Evolutionary conservation across 2,888 invertebrate species (phyloP).

Genomic region (Plebejus melissa): DNA sequence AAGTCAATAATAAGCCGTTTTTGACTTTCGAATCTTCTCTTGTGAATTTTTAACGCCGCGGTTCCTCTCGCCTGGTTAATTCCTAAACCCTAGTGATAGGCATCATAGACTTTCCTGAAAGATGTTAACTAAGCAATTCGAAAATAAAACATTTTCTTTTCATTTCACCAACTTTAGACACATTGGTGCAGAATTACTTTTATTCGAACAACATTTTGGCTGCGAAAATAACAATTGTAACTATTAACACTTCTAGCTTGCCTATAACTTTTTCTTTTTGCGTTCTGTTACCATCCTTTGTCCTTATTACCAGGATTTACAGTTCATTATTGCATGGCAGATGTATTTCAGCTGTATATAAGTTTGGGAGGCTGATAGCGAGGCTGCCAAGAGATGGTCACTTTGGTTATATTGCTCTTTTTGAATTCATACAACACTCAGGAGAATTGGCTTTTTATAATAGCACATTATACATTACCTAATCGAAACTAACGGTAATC

Average conservation of each 20-base stretch:
- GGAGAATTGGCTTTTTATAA: constrained; percentile 6
- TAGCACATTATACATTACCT: constrained; percentile 18
- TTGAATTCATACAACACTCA: constrained; percentile 31
- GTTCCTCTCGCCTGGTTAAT: no score
- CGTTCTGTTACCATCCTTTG: background rate
- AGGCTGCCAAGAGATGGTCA: constrained; percentile 34
- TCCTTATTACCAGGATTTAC: background rate
- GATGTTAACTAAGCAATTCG: no score
- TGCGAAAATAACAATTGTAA: constrained; percentile 28
- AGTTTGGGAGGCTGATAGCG: constrained; percentile 16
- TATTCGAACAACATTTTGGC: constrained; percentile 7
- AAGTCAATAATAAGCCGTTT: no score
- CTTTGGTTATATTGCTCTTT: constrained; percentile 32
- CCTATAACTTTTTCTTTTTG: background rate
- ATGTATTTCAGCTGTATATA: background rate
- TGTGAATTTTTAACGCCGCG: no score
- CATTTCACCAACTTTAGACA: background rate
- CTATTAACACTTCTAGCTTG: constrained; percentile 27
- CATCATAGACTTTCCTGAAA: no score
- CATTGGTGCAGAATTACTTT: constrained; percentile 1
- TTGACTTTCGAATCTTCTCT: no score
- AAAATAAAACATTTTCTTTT: background rate
- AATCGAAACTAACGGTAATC: no score
- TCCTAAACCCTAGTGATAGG: no score
- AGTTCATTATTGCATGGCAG: background rate